These are phyloP conservation scores for Epizoanthus stellaris DNA, from an alignment of 92 coral and sea anemone genomes.

Conservation along the genomic window DNA sequence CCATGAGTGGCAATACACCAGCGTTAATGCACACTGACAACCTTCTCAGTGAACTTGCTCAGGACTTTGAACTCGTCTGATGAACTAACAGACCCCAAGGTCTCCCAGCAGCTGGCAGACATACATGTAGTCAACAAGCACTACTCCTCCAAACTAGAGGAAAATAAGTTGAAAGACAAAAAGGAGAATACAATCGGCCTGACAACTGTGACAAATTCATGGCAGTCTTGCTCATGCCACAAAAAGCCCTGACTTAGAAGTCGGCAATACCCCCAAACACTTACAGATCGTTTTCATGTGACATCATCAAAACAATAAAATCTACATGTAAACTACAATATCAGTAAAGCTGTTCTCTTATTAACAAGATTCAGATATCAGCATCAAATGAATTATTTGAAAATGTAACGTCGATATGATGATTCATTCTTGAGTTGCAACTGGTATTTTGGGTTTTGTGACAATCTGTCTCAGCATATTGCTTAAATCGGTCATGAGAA, in stretches of 20 bases:
- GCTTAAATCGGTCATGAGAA: no score
- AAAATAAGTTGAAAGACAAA: conserved; percentile 45
- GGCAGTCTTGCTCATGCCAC: conserved; percentile 29
- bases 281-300: no score
- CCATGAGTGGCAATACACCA: neutral
- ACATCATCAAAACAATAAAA: no score
- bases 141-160: conserved; percentile 51
- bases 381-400: no score
- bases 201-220: conserved; percentile 58
- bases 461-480: no score
- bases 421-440: no score
- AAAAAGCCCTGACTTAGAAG: conserved; percentile 33
- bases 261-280: neutral
- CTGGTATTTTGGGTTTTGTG: no score
- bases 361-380: no score
- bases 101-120: conserved; percentile 45
- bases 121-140: conserved; percentile 41
- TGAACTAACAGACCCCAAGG: conserved; percentile 24
- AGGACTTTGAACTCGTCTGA: conserved; percentile 29
- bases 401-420: no score
- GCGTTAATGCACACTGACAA: conserved; percentile 9
- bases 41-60: conserved; percentile 42
- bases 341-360: no score
- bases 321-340: no score
- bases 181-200: conserved; percentile 26